Evolutionary conservation across 1,140 invertebrate genomes (phyloP).

Genomic region (Trinorchestia longiramus): DNA sequence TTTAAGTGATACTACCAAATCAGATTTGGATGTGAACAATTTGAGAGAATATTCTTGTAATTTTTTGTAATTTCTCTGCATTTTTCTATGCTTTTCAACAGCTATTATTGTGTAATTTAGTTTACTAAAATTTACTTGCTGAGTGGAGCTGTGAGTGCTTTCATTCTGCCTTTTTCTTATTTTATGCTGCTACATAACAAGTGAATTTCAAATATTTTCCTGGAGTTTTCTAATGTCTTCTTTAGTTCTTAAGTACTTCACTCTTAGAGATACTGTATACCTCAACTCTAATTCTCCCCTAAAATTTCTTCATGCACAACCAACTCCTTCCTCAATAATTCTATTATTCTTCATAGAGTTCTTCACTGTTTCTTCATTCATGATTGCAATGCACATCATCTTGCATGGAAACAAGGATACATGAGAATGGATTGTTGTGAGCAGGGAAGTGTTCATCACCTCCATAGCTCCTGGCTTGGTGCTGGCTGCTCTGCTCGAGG

Average conservation of each 20-base stretch:
- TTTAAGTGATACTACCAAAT: no score
- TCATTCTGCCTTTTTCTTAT: background rate
- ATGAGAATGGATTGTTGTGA: conserved; percentile 66
- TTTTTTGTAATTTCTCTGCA: background rate
- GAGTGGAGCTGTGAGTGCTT: background rate
- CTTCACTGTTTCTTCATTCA: background rate
- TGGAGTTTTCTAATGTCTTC: no score
- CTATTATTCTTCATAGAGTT: background rate
- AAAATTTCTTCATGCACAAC: background rate
- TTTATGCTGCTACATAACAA: background rate
- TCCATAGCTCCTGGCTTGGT: conserved; percentile 90
- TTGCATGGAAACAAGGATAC: background rate
- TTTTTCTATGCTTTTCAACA: background rate
- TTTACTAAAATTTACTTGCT: background rate
- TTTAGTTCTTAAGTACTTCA: no score
- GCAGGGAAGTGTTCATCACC: conserved; percentile 90
- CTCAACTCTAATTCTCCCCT: background rate
- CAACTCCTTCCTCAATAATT: background rate
- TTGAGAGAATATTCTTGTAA: no score
- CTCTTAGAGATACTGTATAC: background rate
- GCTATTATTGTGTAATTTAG: background rate
- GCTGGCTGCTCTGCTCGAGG: conserved; percentile 86
- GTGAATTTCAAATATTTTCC: background rate
- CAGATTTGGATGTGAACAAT: no score
- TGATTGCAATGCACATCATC: conserved; percentile 48